Evolutionary conservation across 2,797 vertebrate genomes (phyloP), one percentile per base, ranked within the genome.

Genomic region (Monodelphis domestica): DNA sequence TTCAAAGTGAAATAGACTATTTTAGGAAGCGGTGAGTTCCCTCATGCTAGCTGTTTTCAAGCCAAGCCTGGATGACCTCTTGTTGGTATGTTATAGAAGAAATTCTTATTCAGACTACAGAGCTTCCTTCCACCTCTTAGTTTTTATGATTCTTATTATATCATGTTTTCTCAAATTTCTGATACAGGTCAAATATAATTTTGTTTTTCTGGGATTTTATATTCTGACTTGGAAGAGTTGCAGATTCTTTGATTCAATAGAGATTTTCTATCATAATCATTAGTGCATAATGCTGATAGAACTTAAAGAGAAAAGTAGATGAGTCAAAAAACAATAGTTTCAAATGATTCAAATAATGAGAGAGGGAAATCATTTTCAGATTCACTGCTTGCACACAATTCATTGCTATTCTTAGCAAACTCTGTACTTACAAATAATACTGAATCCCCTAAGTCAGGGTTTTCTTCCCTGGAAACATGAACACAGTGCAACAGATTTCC

Each of bases 401-500:
- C 70, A 94, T 56, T 92, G 95, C 92, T 95, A 91, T 95, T 96
- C 54, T 92, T 95, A 94, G 91, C 50, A 1, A 7, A 52, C 1
- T 52, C 24, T 38, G 45, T 29, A 78, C 51, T 88, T 91, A 55
- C 29, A 45, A 94, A 91, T 26, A 91, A 87, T 38, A 87, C 54
- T 95, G 54, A 12, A 70, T 12, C 50, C 89, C 54, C 29, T 87
- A 50, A 91, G 59, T 90, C 92, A 95, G 88, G 45, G 10, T 89
- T 93, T 95, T 90, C 17, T 93, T 94, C 90, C 89, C 51, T 90
- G 70, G 84, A 89, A 92, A 91, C 52, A 63, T 53, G 57, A 91
- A 95, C 95, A 94, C 12, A n/a, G 45, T 50, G n/a, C 10, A 12
- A 38, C 90, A 52, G 87, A 90, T n/a, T 97, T 97, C 95, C 95